These are phyloP conservation scores for Trichonephila clavata DNA, from an alignment of 1,140 invertebrate species.

Conservation along the genomic window DNA sequence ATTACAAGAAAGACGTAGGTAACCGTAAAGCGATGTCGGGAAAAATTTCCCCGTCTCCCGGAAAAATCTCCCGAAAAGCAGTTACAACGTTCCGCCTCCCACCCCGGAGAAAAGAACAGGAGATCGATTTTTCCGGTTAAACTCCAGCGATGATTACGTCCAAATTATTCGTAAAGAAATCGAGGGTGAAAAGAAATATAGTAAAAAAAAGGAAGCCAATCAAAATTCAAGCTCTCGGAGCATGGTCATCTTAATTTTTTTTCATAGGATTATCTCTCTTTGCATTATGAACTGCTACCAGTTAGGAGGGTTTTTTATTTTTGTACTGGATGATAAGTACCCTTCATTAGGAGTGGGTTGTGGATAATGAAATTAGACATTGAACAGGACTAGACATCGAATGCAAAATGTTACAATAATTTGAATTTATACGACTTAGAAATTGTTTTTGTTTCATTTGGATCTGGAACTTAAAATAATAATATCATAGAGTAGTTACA, in stretches of 20 bases:
- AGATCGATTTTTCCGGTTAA: slow-evolving; percentile 68
- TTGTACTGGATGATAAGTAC: no score
- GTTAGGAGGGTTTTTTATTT: no score
- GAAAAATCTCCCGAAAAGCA: slow-evolving; percentile 19
- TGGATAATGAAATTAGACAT: no score
- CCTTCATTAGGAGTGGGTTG: no score
- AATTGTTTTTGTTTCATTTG: no score
- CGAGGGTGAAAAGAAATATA: neutral
- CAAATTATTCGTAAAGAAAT: slow-evolving; percentile 66
- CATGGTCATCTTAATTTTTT: neutral
- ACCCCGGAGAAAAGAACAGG: slow-evolving; percentile 28
- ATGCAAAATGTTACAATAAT: no score
- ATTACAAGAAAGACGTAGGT: neutral
- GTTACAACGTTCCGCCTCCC: slow-evolving; percentile 12
- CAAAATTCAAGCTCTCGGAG: neutral
- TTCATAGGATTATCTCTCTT: neutral
- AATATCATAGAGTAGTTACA: no score
- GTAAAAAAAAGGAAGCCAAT: neutral
- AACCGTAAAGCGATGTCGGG: neutral
- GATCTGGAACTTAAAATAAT: no score
- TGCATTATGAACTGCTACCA: neutral
- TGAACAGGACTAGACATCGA: no score
- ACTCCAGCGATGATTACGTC: slow-evolving; percentile 50
- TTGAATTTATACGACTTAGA: no score
- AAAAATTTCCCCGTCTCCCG: slow-evolving; percentile 7